phyloP scores from a whole-genome alignment of 2,113 vertebrate species.

The Tautogolabrus adspersus region DNA sequence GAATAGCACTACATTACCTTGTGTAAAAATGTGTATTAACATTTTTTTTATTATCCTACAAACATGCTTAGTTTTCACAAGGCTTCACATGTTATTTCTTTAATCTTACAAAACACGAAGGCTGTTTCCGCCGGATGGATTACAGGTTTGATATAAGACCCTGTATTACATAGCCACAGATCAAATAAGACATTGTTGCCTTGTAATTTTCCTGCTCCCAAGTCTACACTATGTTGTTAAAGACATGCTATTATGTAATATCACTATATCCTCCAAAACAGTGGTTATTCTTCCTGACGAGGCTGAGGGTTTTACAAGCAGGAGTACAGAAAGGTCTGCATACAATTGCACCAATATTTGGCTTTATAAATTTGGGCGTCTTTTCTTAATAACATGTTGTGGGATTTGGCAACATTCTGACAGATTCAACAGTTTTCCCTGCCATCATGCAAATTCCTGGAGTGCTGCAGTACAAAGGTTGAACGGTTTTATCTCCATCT shows the following conservation, averaged over 20 bases:
- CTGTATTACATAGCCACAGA: neutral
- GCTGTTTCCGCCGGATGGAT: conserved; percentile 16
- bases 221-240: conserved; percentile 9
- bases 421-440: conserved; percentile 26
- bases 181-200: conserved; percentile 15
- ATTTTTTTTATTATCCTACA: neutral
- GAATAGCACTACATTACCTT: neutral
- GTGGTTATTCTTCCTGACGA: conserved; percentile 7
- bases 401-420: conserved; percentile 2
- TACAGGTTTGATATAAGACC: conserved; percentile 7
- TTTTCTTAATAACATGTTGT: neutral
- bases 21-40: neutral
- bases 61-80: neutral
- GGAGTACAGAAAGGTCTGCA: neutral
- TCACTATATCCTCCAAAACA: conserved; percentile 6
- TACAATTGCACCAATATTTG: neutral
- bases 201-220: conserved; percentile 23
- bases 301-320: neutral
- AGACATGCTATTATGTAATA: conserved; percentile 1
- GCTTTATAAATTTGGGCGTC: neutral
- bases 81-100: neutral
- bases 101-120: neutral
- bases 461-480: neutral
- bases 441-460: conserved; percentile 3
- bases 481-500: conserved; percentile 35